A percentile compares a stretch with the other conserved stretches of the same genome.
Conservation (phyloP, 2,888 invertebrate species). For the Gibbula magus region DNA sequence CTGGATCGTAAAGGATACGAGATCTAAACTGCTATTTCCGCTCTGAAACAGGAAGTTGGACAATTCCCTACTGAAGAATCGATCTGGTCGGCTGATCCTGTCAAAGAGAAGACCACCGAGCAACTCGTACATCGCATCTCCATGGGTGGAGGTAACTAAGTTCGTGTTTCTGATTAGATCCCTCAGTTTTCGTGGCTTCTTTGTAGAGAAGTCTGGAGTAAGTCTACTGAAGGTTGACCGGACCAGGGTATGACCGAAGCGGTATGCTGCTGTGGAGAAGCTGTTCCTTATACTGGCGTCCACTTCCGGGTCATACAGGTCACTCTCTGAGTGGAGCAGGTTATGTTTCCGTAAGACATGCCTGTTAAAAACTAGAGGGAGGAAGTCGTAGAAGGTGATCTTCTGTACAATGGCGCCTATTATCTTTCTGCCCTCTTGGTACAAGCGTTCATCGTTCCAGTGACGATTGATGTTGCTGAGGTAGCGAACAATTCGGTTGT, state of each 20-base stretch:
- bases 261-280: background rate
- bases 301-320: background rate
- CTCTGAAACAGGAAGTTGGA: background rate
- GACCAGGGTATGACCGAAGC: background rate
- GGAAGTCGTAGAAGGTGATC: slow-evolving; percentile 74
- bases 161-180: background rate
- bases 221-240: background rate
- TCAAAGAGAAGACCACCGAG: background rate
- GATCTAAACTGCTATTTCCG: background rate
- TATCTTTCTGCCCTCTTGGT: slow-evolving; percentile 79
- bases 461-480: slow-evolving; percentile 82
- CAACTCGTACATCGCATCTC: background rate
- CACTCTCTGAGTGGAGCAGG: background rate
- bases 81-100: background rate
- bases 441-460: slow-evolving; percentile 85
- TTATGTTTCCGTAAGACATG: background rate
- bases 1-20: background rate
- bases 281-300: background rate
- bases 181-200: background rate
- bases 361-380: slow-evolving; percentile 87
- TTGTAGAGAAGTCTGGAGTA: background rate
- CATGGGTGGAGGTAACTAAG: background rate
- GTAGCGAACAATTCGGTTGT: slow-evolving; percentile 84
- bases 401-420: slow-evolving; percentile 83
- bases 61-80: background rate